Percentiles rank a stretch among this genome's conserved stretches.
Evolutionary conservation across 2,113 vertebrate genomes (phyloP).

Genomic region (Psephotus haematonotus): DNA sequence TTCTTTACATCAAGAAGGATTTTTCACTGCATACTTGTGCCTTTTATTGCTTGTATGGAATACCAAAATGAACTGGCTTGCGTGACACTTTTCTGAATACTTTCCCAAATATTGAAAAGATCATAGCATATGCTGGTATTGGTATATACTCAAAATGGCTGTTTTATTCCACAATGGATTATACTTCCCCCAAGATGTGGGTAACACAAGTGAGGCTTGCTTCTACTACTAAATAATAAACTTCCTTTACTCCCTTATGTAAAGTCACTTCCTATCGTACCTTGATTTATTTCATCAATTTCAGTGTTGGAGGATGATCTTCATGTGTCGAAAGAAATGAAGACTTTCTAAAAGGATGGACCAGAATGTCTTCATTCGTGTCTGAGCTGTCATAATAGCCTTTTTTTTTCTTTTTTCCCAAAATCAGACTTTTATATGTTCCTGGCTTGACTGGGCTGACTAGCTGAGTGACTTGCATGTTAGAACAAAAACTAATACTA

Average conservation of each 20-base stretch:
- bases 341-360: neutral
- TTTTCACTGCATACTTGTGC: neutral
- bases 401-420: neutral
- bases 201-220: neutral
- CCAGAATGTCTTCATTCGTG: neutral
- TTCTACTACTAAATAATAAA: neutral
- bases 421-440: neutral
- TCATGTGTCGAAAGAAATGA: neutral
- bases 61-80: neutral
- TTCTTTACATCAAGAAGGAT: neutral
- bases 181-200: neutral
- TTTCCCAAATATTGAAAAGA: neutral
- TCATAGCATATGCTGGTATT: neutral
- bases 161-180: neutral
- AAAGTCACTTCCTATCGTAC: neutral
- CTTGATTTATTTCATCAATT: neutral
- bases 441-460: neutral
- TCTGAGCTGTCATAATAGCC: neutral
- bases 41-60: neutral
- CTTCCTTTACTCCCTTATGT: neutral
- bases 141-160: neutral
- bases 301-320: neutral
- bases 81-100: neutral
- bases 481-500: neutral
- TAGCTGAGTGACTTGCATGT: neutral